Evolutionary conservation across 1,140 invertebrate genomes (phyloP).

Genomic region (Bombus superbus): DNA sequence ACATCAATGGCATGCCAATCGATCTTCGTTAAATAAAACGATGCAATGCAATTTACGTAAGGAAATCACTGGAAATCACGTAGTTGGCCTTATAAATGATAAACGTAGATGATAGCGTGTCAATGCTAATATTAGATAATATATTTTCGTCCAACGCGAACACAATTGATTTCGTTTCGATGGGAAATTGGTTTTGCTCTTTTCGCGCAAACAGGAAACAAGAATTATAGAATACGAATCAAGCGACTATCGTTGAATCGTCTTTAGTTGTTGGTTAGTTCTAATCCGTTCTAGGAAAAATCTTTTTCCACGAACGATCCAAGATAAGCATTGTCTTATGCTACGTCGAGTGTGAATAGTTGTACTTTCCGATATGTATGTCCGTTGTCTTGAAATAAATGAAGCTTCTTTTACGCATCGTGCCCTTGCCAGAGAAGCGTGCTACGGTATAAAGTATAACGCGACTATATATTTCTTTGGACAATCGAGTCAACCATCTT

Average conservation of each 20-base stretch:
- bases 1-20: constrained; percentile 34
- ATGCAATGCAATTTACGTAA: constrained; percentile 46
- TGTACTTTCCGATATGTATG: not conserved
- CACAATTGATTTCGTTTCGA: not conserved
- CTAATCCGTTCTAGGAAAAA: not conserved
- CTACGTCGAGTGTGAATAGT: not conserved
- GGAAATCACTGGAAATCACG: constrained; percentile 41
- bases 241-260: not conserved
- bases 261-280: not conserved
- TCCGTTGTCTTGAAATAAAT: constrained; percentile 49
- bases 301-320: not conserved
- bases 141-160: not conserved
- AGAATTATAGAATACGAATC: too few species aligned
- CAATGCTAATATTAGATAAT: constrained; percentile 33
- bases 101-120: constrained; percentile 42
- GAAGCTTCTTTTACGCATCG: constrained; percentile 22
- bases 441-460: constrained; percentile 15
- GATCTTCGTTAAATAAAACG: constrained; percentile 56
- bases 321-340: not conserved
- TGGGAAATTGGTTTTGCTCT: not conserved
- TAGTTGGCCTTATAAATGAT: constrained; percentile 36
- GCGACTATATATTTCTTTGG: not conserved
- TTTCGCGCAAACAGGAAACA: too few species aligned
- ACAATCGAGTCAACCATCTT: constrained; percentile 33
- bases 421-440: constrained; percentile 44